phyloP scores from a whole-genome alignment of 2,888 invertebrate genomes.

The Cryptophagus acutangulus region DNA sequence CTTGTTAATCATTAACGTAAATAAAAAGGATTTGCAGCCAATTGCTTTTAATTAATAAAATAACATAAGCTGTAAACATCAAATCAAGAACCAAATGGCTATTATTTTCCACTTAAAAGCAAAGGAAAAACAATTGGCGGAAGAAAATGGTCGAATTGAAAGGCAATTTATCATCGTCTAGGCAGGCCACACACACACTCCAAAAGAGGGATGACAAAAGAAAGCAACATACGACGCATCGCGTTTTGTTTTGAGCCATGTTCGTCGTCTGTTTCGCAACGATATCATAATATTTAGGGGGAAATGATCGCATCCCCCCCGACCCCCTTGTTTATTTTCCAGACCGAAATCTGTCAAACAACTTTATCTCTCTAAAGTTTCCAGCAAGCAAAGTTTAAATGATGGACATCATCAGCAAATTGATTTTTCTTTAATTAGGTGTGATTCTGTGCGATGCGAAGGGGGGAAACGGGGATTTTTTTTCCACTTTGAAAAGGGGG shows the following conservation, averaged over 20 bases:
- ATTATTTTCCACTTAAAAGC: conserved; percentile 29
- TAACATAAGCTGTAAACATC: background rate
- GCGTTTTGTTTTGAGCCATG: conserved; percentile 44
- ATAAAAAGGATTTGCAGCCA: no score
- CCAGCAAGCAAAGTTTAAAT: no score
- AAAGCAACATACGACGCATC: conserved; percentile 37
- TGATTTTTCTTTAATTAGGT: no score
- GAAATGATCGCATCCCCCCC: conserved; percentile 23
- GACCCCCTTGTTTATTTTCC: conserved; percentile 33
- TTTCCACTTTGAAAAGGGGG: no score
- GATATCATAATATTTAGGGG: conserved; percentile 41
- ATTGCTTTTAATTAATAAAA: no score
- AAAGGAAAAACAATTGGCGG: conserved; percentile 30
- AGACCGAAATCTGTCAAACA: no score
- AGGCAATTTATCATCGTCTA: conserved; percentile 47
- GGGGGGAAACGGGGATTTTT: no score
- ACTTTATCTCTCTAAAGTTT: no score
- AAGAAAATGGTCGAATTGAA: conserved; percentile 41
- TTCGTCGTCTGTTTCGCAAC: conserved; percentile 37
- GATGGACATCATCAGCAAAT: no score
- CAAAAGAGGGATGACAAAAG: conserved; percentile 37
- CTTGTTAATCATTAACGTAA: no score
- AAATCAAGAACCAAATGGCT: background rate
- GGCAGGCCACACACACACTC: conserved; percentile 35
- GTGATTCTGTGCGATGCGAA: no score